A percentile compares a stretch with the other conserved stretches of the same genome.
Conservation (phyloP, 64 coral and sea anemone genomes). For the Stichodactyla mertensii region DNA sequence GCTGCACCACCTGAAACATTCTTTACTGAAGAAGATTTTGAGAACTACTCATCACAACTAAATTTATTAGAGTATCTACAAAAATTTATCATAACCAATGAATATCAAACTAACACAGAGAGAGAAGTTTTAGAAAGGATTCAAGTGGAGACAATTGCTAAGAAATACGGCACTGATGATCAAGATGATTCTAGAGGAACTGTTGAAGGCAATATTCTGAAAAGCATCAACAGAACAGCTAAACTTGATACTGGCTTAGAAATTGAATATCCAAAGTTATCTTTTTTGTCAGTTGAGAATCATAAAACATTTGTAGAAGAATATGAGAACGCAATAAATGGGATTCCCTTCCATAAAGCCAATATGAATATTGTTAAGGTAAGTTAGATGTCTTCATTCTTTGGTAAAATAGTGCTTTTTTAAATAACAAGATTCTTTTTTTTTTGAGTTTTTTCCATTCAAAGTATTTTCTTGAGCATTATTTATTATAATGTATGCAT, state of each 20-base stretch:
- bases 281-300: background rate
- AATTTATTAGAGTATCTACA: background rate
- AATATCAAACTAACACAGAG: background rate
- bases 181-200: background rate
- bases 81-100: background rate
- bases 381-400: background rate
- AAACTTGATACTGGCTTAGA: background rate
- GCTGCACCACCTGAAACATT: background rate
- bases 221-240: background rate
- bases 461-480: too few relatives aligned
- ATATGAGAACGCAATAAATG: conserved; percentile 13
- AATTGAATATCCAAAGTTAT: conserved; percentile 5
- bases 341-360: background rate
- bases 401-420: too few relatives aligned
- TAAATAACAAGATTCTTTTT: too few relatives aligned
- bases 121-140: background rate
- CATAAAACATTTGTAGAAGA: background rate
- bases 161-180: background rate
- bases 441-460: too few relatives aligned
- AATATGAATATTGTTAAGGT: background rate
- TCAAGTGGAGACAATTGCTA: background rate
- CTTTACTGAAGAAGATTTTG: background rate
- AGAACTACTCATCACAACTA: background rate
- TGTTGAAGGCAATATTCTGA: background rate
- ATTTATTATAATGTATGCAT: too few relatives aligned